Evolutionary conservation across 2,888 invertebrate genomes (phyloP).

Genomic region (Acleris holmiana): DNA sequence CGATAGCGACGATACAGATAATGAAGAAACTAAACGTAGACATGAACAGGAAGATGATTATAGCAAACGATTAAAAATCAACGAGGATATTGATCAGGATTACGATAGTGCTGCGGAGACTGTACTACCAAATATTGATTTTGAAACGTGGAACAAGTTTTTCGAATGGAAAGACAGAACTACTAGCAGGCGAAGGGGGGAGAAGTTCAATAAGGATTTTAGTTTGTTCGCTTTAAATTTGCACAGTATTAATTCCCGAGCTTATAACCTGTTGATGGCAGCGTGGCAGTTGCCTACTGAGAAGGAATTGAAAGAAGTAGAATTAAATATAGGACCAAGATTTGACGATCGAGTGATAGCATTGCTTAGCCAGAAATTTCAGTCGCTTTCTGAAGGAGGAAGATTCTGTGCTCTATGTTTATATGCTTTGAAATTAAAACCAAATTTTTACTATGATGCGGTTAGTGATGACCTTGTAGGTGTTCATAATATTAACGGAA

Average conservation of each 20-base stretch:
- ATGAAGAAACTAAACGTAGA: constrained; percentile 1
- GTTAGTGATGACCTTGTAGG: constrained; percentile 22
- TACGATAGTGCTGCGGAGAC: background rate
- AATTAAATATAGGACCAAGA: constrained; percentile 7
- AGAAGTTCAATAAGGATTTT: constrained; percentile 11
- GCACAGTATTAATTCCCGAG: constrained; percentile 15
- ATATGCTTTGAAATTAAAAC: constrained; percentile 9
- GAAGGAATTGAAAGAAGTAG: constrained; percentile 3
- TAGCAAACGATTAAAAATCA: background rate
- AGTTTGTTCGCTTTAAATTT: constrained; percentile 15
- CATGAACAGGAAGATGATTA: background rate
- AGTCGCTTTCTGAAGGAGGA: constrained; percentile 1
- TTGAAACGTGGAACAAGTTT: constrained; percentile 5
- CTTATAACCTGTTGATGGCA: constrained; percentile 11
- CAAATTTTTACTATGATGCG: constrained; percentile 18
- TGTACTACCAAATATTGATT: background rate
- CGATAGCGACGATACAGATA: background rate
- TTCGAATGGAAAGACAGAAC: constrained; percentile 16
- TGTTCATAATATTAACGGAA: constrained; percentile 16
- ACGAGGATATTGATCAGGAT: background rate
- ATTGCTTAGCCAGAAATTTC: constrained; percentile 9
- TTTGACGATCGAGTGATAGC: constrained; percentile 7
- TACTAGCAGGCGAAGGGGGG: background rate
- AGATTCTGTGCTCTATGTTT: constrained; percentile 11
- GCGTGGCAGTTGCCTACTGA: constrained; percentile 17